Evolutionary conservation across 2,888 invertebrate genomes (phyloP).

Genomic region (Zonitis immaculata): DNA sequence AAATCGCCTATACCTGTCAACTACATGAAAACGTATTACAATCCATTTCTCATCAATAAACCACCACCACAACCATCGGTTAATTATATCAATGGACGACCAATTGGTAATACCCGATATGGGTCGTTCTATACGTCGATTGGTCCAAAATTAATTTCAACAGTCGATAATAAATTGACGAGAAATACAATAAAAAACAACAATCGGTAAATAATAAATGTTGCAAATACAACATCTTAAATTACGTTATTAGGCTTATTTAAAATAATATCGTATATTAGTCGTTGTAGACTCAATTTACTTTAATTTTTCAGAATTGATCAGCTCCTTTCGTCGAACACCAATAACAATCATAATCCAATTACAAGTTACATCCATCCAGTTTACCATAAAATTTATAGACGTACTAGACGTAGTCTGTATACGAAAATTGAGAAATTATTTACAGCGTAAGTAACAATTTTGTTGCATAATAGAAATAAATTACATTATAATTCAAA

Average conservation of each 20-base stretch:
- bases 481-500: background rate
- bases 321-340: background rate
- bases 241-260: no score
- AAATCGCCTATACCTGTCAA: constrained; percentile 24
- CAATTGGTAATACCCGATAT: background rate
- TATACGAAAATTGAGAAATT: constrained; percentile 60
- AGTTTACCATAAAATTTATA: constrained; percentile 50
- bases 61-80: constrained; percentile 11
- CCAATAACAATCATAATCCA: background rate
- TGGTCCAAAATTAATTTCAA: background rate
- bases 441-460: constrained; percentile 56
- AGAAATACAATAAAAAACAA: no score
- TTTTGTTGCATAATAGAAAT: background rate
- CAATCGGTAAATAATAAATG: background rate
- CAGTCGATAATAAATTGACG: background rate
- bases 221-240: background rate
- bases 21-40: constrained; percentile 25
- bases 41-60: constrained; percentile 26
- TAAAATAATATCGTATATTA: no score
- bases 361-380: constrained; percentile 27
- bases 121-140: background rate
- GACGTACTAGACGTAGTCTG: constrained; percentile 58
- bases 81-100: background rate
- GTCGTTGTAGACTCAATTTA: no score
- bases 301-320: background rate